Base-by-base conservation (phyloP, 2,113 vertebrate species). In the Psilopsiagon aymara region DNA sequence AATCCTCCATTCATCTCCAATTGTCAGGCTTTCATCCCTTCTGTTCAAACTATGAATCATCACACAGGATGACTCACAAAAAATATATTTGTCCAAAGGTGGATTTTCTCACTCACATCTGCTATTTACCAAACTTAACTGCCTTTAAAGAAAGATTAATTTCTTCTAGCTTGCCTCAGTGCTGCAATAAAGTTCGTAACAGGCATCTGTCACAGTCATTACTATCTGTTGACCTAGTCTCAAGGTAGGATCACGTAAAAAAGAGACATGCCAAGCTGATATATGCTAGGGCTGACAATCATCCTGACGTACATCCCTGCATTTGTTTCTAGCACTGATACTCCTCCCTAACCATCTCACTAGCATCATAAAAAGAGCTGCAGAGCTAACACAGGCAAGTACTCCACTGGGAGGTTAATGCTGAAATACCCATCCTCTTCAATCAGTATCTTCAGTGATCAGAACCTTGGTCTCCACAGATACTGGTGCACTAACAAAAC, bases 81-180 rank as follows among this genome's bases (percentile, higher is more conserved):
- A 52, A 86, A 71, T 82, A 79, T 82, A 90, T 84, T 95, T 93
- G 80, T 88, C 86, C 47, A 84, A 86, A 92, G 77, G 73, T 64
- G 19, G 37, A 53, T 90, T 70, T 91, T 82, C 41, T 88, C 55
- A 46, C 79, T 75, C 2, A 0, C 68, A 39, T 68, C 90, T 70
- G 81, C 33, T 86, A 31, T 80, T 92, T 90, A 57, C 63, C 55
- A 86, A 90, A 85, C 35, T 73, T 57, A 68, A 52, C 10, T 41
- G 27, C 69, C 74, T 79, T 87, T 28, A 60, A 91, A 95, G 85
- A 95, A 94, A 93, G 92, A 77, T 49, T 86, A 37, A 12, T 8
- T 84, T 88, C 49, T 59, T 44, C 7, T 8, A 62, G 33, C 33
- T 70, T 47, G 19, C 67, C 67, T 93, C 59, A 41, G 47, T 23